These are phyloP conservation scores for Penaeus monodon DNA, from an alignment of 2,888 invertebrate species.

Conservation along the genomic window DNA sequence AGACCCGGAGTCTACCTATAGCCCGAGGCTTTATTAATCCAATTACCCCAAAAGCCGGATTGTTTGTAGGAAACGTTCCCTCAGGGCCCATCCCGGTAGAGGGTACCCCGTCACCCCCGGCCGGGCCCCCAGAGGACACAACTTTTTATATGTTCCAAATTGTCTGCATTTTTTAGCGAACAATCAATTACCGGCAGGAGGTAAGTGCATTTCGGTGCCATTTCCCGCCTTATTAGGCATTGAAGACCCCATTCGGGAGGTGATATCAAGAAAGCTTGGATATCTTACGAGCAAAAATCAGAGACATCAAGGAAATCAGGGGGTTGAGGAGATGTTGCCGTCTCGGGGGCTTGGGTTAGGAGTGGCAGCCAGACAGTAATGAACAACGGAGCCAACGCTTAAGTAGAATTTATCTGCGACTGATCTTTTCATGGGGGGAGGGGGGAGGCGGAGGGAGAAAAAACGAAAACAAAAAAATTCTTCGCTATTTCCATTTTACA, in stretches of 20 bases:
- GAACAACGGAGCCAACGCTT: constrained; percentile 20
- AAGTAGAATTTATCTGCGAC: constrained; percentile 33
- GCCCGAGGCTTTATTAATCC: constrained; percentile 48
- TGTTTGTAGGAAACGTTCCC: constrained; percentile 40
- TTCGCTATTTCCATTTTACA: constrained; percentile 24
- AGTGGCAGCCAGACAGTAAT: constrained; percentile 27
- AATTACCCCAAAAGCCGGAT: constrained; percentile 48
- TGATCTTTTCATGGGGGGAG: too few species aligned
- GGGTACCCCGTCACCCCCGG: neutral
- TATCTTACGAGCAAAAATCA: constrained; percentile 52
- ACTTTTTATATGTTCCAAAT: constrained; percentile 45
- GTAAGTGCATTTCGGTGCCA: constrained; percentile 51
- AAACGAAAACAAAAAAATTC: neutral
- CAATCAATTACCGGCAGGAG: constrained; percentile 49
- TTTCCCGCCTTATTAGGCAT: constrained; percentile 55
- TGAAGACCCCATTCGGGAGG: constrained; percentile 53
- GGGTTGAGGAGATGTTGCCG: constrained; percentile 20
- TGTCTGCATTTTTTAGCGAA: constrained; percentile 58
- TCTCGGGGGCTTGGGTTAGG: constrained; percentile 11
- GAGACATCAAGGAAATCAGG: constrained; percentile 40
- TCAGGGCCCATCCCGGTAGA: constrained; percentile 9
- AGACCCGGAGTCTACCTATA: constrained; percentile 23
- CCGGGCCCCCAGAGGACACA: constrained; percentile 13
- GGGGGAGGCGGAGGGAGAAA: neutral
- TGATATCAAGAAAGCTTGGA: constrained; percentile 42